Evolutionary conservation across 2,797 vertebrate genomes (phyloP), one percentile per base, ranked within the genome.

Genomic region (Ctenopoma kingsleyae): DNA sequence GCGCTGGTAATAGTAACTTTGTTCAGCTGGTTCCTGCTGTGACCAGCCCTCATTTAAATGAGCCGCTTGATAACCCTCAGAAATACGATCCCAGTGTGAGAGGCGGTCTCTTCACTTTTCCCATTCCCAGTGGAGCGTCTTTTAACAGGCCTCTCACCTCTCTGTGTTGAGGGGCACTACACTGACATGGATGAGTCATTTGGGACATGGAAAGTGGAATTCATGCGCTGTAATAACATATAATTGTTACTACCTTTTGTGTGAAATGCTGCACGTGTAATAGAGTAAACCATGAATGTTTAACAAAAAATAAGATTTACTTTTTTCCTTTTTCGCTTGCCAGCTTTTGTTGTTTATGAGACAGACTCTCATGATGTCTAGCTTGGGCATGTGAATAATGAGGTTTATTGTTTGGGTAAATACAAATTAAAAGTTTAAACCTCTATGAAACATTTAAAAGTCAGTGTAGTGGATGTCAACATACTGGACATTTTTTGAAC

Each of bases 1-100:
- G 90, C 85, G 90, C 87, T 87, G 92, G 90, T 93, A 93, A 93
- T 92, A 91, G 92, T 91, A 93, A 95, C 95, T 94, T 95, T 94
- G 94, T 95, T 95, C 95, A 95, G 94, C 94, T 95, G 94, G 91
- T 94, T 94, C 94, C 94, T 93, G 93, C 94, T 94, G 94, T 89
- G 94, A 93, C 92, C 92, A 93, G 92, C 88, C 91, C 92, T 93
- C 90, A 91, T 94, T 93, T 94, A 94, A 94, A 95, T 94, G 93
- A 93, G 91, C 91, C 89, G 93, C 94, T 91, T 94, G 94, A 95
- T 95, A 94, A 94, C 92, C 91, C 86, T 92, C 86, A 91, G 92
- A 94, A 94, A 94, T 92, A 93, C 87, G 87, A 92, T 92, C 91
- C 91, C 83, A 70, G 79, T 51, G 75, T 82, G 78, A 67, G 76